Conservation (phyloP, 30 jellyfish, hydroid and myxozoan genomes). For the Mastigias papua region DNA sequence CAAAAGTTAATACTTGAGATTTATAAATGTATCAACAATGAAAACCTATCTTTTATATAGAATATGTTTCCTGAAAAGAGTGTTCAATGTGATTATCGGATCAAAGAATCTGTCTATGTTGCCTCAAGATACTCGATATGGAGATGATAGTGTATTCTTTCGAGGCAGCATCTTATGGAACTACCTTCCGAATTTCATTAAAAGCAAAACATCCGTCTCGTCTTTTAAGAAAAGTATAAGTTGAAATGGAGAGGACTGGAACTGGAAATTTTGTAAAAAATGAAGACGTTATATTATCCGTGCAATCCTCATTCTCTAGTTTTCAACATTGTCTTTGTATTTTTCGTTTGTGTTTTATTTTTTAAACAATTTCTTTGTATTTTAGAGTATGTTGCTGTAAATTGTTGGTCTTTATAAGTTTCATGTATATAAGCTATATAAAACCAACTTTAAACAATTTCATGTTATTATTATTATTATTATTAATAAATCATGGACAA, state of each 20-base stretch:
- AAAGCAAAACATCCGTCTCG: not conserved
- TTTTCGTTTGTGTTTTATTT: too few species aligned
- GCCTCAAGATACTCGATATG: not conserved
- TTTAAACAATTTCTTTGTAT: not conserved
- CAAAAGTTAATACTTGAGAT: not conserved
- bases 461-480: too few species aligned
- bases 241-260: slow-evolving; percentile 7
- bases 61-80: not conserved
- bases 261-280: not conserved
- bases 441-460: not conserved
- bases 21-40: not conserved
- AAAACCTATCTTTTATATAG: not conserved
- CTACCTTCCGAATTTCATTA: not conserved
- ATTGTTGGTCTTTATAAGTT: not conserved
- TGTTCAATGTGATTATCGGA: not conserved
- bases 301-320: not conserved
- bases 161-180: slow-evolving; percentile 14
- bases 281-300: not conserved
- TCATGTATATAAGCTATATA: not conserved
- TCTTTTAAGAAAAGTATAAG: not conserved
- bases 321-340: not conserved
- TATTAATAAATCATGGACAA: too few species aligned
- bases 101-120: not conserved
- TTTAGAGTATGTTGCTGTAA: not conserved
- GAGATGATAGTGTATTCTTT: not conserved